Evolutionary conservation across 2,888 invertebrate species (phyloP).

Genomic region (Drosophila ezoana): DNA sequence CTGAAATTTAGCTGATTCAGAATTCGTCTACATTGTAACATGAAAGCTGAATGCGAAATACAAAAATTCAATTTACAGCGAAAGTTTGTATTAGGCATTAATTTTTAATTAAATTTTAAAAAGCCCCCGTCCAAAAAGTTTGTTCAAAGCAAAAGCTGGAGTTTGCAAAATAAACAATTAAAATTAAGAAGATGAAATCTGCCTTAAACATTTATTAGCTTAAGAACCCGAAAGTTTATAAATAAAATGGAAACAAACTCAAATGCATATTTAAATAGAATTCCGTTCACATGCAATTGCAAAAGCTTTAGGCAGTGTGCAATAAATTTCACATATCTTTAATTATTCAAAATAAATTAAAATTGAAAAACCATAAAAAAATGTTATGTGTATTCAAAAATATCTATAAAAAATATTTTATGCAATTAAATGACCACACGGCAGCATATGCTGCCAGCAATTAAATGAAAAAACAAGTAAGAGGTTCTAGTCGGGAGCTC

Average conservation of each 20-base stretch:
- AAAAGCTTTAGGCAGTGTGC: constrained; percentile 8
- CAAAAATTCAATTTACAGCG: not conserved
- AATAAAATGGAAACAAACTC: too few species aligned
- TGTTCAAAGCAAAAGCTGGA: not conserved
- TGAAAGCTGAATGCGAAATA: not conserved
- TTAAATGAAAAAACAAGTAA: not conserved
- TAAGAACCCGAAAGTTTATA: too few species aligned
- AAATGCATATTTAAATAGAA: too few species aligned
- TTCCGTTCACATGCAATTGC: constrained; percentile 1
- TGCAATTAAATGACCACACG: constrained; percentile 27
- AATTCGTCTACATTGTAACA: not conserved
- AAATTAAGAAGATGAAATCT: not conserved
- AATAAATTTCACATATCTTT: constrained; percentile 40
- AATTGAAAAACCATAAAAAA: not conserved
- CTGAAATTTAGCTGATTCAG: not conserved
- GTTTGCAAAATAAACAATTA: not conserved
- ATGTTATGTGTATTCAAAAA: not conserved
- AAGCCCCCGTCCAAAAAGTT: too few species aligned
- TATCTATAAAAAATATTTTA: constrained; percentile 15
- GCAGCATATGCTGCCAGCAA: constrained; percentile 48
- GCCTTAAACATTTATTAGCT: too few species aligned
- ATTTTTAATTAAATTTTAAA: too few species aligned
- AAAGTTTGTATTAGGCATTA: too few species aligned
- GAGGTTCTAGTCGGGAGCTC: too few species aligned
- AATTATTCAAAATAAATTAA: constrained; percentile 12